A percentile compares a stretch with the other conserved stretches of the same genome.
Evolutionary conservation across 92 coral and sea anemone genomes (phyloP).

Genomic region (Palythoa caribaeorum): DNA sequence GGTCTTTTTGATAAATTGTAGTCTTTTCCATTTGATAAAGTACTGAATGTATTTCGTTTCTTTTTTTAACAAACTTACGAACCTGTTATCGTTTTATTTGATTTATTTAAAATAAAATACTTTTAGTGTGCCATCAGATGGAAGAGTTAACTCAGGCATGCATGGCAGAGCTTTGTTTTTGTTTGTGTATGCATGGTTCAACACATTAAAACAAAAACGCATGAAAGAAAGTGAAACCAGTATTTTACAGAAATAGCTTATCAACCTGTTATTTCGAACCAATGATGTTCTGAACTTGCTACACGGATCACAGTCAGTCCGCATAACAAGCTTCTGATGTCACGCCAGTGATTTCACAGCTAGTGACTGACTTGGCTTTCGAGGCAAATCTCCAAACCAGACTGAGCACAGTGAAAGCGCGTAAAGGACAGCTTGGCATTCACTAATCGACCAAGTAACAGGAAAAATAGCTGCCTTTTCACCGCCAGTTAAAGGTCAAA

Average conservation of each 20-base stretch:
- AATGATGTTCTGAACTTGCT: background rate
- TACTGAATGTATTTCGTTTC: no score
- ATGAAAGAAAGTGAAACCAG: background rate
- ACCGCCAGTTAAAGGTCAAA: background rate
- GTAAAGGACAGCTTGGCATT: background rate
- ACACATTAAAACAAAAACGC: background rate
- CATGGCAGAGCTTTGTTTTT: background rate
- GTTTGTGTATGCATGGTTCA: background rate
- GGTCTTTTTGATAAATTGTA: no score
- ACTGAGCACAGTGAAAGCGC: background rate
- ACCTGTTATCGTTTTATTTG: no score
- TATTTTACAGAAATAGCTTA: background rate
- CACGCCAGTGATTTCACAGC: constrained; percentile 12
- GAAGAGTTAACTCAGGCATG: background rate
- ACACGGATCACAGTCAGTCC: background rate
- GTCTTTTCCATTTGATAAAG: no score
- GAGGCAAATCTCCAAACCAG: background rate
- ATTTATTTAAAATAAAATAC: no score
- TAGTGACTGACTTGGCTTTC: no score
- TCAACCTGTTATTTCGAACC: background rate
- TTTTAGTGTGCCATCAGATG: no score
- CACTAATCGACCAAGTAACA: background rate
- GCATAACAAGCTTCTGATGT: constrained; percentile 57
- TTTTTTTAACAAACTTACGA: no score
- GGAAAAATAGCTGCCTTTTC: background rate